Evolutionary conservation across 2,797 vertebrate species (phyloP), one percentile per base, ranked within the genome.

Genomic region (Anableps anableps): DNA sequence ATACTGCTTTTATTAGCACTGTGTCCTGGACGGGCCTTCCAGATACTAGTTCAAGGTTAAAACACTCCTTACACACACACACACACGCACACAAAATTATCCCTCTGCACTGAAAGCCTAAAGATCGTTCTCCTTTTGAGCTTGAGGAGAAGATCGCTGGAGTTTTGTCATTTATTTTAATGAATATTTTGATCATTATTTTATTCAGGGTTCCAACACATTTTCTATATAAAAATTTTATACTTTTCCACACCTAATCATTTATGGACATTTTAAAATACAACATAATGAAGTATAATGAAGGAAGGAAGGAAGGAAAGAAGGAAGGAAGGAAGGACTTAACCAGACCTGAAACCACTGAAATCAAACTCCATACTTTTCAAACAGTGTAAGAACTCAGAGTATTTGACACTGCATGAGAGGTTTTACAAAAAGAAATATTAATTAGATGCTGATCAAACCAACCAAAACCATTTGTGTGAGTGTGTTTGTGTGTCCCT

Each of bases 11-110:
- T 93, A 94, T 93, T 92, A 91, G 90, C 78, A 80, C 81, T 0
- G 62, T 48, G 86, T 90, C 88, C 85, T 41, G 13, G 78, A 82
- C 88, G 68, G 83, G 84, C 86, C 86, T 86, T 78, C 62, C 62
- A 85, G 87, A 92, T 84, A 86, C 84, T 71, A 73, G 90, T 89
- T 93, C 92, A 94, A 94, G 93, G 94, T 94, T 92, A 94, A 88
- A 92, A 81, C 79, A 1, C 64, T 82, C 85, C 47, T 77, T 51
- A 55, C 66, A 64, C 47, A 48, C 80, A 68, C 72, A 66, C 58
- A 55, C 58, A 75, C 31, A 17, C 8, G 3, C 31, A 62, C 60
- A 19, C 60, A 31, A 26, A n/a, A 47, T 79, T 74, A 74, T 84
- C 72, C 76, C 60, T 81, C 75, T 74, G 88, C 10, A 13, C 78